Base-by-base conservation (phyloP, 2,888 invertebrate species). In the Dugesia japonica region DNA sequence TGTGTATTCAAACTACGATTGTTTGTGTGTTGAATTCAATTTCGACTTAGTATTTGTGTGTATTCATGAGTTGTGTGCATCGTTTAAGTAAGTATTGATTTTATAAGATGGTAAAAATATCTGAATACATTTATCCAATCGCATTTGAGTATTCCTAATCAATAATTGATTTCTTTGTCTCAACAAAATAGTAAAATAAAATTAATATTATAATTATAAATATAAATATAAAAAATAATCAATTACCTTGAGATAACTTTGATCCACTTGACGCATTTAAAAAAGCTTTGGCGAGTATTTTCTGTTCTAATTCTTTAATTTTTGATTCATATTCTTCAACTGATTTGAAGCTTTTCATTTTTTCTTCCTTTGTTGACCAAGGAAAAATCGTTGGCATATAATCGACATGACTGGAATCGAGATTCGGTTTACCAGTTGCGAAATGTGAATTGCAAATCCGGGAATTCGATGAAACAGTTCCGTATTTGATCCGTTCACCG, bases 211-310 rank as follows among this genome's bases (percentile, higher is more conserved):
- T 31, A 31, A 31, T 31, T 7, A 31, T 31, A 31, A 31, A 31
- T 31, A 31, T 31, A 13, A 31, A 7, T 7, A 31, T 31, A 31
- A 13, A 7, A 31, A 31, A 7, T 31, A 31, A 7, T 31, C 7
- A 56, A 56, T 20, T 56, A 56, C 56, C 56, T 56, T 56, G 56
- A 56, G 56, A 56, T 23, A 56, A 4, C 17, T 56, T 56, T 4
- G 56, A 56, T 56, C 56, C 56, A n/a, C 56, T 56, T 23, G 56
- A 56, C 56, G 56, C 56, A n/a, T 56, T 56, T 56, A 56, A 56
- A 56, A 56, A 56, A 4, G 56, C 56, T 56, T 56, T 56, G 9
- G 56, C 56, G n/a, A 56, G 23, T 20, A 56, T 56, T 23, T 56
- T 56, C 23, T 56, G 56, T 56, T 56, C 56, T 7, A 56, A n/a